phyloP scores from a whole-genome alignment of 23 tunicate genomes.

The Corella eumyota region DNA sequence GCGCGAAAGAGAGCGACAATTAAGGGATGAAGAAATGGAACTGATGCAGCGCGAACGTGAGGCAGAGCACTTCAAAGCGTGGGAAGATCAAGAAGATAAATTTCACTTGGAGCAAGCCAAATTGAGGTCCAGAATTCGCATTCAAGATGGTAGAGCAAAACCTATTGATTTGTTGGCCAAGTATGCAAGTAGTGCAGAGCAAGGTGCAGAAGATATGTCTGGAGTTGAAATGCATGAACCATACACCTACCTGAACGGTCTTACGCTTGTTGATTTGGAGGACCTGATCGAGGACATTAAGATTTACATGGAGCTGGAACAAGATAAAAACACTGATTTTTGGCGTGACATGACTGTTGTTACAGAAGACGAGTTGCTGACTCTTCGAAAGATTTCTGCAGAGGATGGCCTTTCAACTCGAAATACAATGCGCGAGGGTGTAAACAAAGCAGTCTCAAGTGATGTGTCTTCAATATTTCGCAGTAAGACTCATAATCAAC shows the following conservation, averaged over 20 bases:
- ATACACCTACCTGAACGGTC: slow-evolving; percentile 91
- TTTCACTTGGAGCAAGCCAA: slow-evolving; percentile 98
- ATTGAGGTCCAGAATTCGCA: slow-evolving; percentile 81
- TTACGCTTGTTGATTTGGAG: slow-evolving; percentile 70
- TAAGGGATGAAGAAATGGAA: slow-evolving; percentile 84
- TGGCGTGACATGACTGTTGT: slow-evolving; percentile 92
- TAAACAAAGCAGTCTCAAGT: slow-evolving; percentile 59
- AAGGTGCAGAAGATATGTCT: slow-evolving; percentile 79
- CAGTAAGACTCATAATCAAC: slow-evolving; percentile 65
- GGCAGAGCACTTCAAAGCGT: slow-evolving; percentile 86
- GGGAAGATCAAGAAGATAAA: slow-evolving; percentile 98
- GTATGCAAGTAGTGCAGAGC: slow-evolving; percentile 83
- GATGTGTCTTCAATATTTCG: slow-evolving; percentile 59
- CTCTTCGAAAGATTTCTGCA: slow-evolving; percentile 33
- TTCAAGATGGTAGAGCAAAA: slow-evolving; percentile 95
- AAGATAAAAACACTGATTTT: slow-evolving; percentile 75
- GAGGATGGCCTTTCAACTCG: slow-evolving; percentile 32
- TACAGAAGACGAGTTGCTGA: slow-evolving; percentile 81
- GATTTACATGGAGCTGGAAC: slow-evolving; percentile 89
- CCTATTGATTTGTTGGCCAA: slow-evolving; percentile 92
- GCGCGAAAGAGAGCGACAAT: slow-evolving; percentile 77
- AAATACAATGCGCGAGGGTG: slow-evolving; percentile 60
- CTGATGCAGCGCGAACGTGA: slow-evolving; percentile 76
- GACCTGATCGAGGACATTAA: slow-evolving; percentile 90
- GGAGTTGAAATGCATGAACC: slow-evolving; percentile 99